phyloP scores from a whole-genome alignment of 2,113 vertebrate species.

The Myiozetetes cayanensis region DNA sequence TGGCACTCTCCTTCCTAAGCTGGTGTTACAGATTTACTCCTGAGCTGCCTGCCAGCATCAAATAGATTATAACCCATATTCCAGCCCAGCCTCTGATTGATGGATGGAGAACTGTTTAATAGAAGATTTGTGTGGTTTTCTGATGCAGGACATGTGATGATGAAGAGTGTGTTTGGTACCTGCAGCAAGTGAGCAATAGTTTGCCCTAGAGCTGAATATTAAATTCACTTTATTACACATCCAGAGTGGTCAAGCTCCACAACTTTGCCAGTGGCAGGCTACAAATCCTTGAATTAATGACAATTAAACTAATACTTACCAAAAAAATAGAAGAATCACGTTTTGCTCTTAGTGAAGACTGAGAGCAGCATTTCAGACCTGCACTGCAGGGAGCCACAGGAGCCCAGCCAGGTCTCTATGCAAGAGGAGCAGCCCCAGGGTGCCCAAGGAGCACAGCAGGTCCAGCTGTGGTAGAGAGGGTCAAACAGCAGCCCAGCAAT shows the following conservation, averaged over 20 bases:
- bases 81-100: background rate
- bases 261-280: background rate
- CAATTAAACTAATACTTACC: background rate
- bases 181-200: background rate
- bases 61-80: background rate
- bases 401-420: background rate
- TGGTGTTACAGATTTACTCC: constrained; percentile 22
- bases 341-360: background rate
- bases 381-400: background rate
- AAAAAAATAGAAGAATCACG: background rate
- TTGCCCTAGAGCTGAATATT: background rate
- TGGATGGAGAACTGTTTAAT: background rate
- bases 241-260: background rate
- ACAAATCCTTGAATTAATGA: background rate
- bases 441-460: background rate
- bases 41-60: background rate
- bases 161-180: background rate
- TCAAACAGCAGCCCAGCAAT: background rate
- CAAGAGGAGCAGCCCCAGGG: background rate
- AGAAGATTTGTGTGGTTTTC: background rate
- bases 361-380: background rate
- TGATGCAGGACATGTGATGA: background rate
- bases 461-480: background rate
- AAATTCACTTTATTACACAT: background rate
- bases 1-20: constrained; percentile 29